These are phyloP conservation scores for Branchipolynoe longqiensis DNA, from an alignment of 2,888 invertebrate genomes.

Conservation along the genomic window DNA sequence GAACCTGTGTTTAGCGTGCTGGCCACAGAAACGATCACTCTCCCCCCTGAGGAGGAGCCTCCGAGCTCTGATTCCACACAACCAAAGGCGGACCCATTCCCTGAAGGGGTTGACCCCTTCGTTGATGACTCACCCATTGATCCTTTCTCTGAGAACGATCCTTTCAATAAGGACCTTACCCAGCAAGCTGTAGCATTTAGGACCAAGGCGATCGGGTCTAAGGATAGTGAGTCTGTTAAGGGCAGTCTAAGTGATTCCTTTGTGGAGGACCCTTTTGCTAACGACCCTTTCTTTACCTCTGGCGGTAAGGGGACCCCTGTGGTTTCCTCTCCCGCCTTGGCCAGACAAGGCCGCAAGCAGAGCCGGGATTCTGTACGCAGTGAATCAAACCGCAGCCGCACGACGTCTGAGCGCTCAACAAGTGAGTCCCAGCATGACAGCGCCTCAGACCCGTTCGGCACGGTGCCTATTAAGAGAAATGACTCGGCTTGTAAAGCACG, in stretches of 20 bases:
- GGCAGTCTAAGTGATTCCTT: constrained; percentile 51
- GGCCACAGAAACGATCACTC: constrained; percentile 48
- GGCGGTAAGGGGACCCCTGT: constrained; percentile 50
- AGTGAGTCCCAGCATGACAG: constrained; percentile 52
- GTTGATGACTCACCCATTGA: constrained; percentile 48
- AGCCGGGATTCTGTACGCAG: constrained; percentile 37
- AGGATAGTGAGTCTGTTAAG: constrained; percentile 43
- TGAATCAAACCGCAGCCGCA: constrained; percentile 42
- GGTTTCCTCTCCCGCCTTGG: constrained; percentile 34
- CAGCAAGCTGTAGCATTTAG: constrained; percentile 47
- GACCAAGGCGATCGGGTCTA: constrained; percentile 42
- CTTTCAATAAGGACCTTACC: constrained; percentile 40
- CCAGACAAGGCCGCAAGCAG: constrained; percentile 38
- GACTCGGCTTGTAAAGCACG: constrained; percentile 22
- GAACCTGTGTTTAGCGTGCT: constrained; percentile 46
- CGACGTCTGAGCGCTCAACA: constrained; percentile 37
- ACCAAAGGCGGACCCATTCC: constrained; percentile 42
- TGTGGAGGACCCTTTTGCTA: constrained; percentile 57
- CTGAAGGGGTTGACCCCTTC: constrained; percentile 45
- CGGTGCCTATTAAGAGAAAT: constrained; percentile 42
- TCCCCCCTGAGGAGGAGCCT: constrained; percentile 27
- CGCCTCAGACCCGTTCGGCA: constrained; percentile 26
- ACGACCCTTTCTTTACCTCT: constrained; percentile 57
- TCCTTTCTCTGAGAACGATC: constrained; percentile 52
- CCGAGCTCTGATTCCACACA: neutral